Conservation (phyloP, 2,797 vertebrate genomes). For the Falco rusticolus region DNA sequence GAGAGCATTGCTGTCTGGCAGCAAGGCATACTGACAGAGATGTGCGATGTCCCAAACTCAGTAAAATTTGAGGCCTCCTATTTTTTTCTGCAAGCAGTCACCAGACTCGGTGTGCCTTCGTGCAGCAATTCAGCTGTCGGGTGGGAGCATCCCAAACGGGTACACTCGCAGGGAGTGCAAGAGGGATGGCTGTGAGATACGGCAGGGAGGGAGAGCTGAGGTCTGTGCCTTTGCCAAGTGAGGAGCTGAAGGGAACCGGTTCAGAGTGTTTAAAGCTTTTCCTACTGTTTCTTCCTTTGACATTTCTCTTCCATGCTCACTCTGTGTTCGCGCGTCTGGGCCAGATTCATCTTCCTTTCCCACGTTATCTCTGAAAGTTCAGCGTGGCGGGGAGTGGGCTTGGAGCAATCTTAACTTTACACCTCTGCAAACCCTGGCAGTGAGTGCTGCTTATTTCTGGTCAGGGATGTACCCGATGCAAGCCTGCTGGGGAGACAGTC, state of each 20-base stretch:
- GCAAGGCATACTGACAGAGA: rapidly evolving
- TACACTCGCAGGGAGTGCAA: rapidly evolving
- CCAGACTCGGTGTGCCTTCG: background rate
- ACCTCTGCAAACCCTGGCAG: background rate
- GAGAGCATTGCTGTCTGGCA: background rate
- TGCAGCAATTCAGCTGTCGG: background rate
- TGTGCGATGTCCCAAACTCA: background rate
- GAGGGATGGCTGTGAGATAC: background rate
- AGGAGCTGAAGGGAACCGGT: background rate
- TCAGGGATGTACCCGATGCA: background rate
- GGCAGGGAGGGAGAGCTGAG: background rate
- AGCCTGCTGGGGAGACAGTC: background rate
- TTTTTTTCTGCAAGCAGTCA: background rate
- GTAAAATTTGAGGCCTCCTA: rapidly evolving
- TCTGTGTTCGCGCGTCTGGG: background rate
- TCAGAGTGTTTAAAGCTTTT: background rate
- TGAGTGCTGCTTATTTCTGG: background rate
- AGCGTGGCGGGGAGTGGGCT: background rate
- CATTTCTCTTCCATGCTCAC: background rate
- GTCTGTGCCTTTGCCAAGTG: background rate
- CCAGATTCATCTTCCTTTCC: no score
- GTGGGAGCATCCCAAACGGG: background rate
- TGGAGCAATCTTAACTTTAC: background rate
- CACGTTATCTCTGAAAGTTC: no score
- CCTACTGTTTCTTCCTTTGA: background rate